Evolutionary conservation across 2,113 vertebrate species (phyloP).

Genomic region (Microcebus murinus): DNA sequence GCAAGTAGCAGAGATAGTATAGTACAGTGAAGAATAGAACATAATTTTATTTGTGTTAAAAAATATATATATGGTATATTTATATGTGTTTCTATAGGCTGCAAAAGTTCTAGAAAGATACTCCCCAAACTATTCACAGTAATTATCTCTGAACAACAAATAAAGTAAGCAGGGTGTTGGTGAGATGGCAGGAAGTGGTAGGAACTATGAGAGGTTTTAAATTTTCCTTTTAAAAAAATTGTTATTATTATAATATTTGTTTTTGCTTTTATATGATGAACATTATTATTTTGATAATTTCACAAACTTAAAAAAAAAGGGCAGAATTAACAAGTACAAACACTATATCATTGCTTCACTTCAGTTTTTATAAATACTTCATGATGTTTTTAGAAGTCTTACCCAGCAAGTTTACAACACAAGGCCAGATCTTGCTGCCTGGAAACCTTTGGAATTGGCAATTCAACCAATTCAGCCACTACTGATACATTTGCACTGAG

Average conservation of each 20-base stretch:
- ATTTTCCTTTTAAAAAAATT: background rate
- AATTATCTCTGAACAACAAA: background rate
- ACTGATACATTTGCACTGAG: background rate
- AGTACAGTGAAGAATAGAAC: background rate
- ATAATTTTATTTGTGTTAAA: background rate
- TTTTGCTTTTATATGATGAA: background rate
- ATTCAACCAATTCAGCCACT: background rate
- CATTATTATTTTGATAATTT: conserved; percentile 17
- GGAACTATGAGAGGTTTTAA: background rate
- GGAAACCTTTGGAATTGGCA: background rate
- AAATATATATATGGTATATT: background rate
- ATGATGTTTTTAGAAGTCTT: background rate
- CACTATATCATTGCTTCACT: background rate
- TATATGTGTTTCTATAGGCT: background rate
- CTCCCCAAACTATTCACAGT: background rate
- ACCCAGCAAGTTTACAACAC: background rate
- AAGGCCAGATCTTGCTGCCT: background rate
- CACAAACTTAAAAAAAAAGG: background rate
- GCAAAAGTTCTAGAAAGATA: background rate
- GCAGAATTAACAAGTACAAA: background rate
- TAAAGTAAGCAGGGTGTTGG: background rate
- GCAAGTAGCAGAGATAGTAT: background rate
- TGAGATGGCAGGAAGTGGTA: background rate
- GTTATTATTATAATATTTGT: background rate
- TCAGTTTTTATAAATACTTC: background rate